A percentile compares a stretch with the other conserved stretches of the same genome.
Conservation (phyloP, 2,888 invertebrate genomes). For the Ormyrus nitidulus region DNA sequence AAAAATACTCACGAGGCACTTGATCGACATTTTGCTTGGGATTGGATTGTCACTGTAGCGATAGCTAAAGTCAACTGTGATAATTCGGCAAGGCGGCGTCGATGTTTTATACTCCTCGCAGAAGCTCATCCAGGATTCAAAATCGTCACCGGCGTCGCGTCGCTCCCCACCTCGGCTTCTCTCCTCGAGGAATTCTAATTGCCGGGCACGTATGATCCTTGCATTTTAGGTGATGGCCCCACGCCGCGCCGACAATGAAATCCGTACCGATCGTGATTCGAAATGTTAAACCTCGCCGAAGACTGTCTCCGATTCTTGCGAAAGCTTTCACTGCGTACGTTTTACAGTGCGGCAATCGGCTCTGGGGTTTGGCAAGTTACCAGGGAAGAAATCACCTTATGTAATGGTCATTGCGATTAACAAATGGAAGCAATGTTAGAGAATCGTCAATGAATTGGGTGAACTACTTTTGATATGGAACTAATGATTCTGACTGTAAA, state of each 20-base stretch:
- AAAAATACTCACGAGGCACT: slow-evolving; percentile 67
- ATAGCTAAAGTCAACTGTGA: slow-evolving; percentile 65
- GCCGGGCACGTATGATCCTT: slow-evolving; percentile 9
- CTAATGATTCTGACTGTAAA: too few species aligned
- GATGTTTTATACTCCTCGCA: slow-evolving; percentile 66
- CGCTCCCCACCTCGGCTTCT: slow-evolving; percentile 5
- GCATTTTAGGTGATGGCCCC: slow-evolving; percentile 25
- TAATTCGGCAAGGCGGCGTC: slow-evolving; percentile 58
- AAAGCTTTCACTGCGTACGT: too few species aligned
- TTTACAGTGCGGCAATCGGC: too few species aligned
- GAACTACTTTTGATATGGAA: too few species aligned
- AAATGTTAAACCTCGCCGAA: slow-evolving; percentile 21
- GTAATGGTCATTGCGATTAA: too few species aligned
- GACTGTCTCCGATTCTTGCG: too few species aligned
- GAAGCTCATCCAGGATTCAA: slow-evolving; percentile 51
- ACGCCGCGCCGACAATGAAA: slow-evolving; percentile 51
- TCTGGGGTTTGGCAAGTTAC: too few species aligned
- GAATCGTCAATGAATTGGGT: too few species aligned
- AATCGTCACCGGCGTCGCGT: slow-evolving; percentile 26
- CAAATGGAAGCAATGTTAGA: too few species aligned
- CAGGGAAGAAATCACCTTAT: too few species aligned
- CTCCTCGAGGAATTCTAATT: neutral
- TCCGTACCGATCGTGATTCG: slow-evolving; percentile 55
- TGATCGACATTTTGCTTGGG: slow-evolving; percentile 68
- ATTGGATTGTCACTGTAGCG: slow-evolving; percentile 58